Base-by-base conservation (phyloP, 2,888 invertebrate genomes). In the Hydroisotoma schaefferi region DNA sequence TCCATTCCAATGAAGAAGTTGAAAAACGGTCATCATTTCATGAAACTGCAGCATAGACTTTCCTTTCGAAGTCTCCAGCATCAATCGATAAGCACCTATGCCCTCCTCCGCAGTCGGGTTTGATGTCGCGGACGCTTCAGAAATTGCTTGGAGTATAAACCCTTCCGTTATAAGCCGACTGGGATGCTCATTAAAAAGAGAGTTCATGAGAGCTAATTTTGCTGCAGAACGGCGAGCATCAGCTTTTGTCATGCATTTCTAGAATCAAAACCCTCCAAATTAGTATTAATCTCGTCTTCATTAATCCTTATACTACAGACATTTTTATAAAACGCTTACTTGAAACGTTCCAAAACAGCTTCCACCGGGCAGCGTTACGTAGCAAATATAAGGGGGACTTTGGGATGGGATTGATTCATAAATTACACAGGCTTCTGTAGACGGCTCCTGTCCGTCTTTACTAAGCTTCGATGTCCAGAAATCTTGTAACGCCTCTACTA, bases 381-480 rank as follows among this genome's bases (percentile, higher is more conserved):
- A 94, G 79, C 94, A 94, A 55, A 94, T 90, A 77, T 94, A 94
- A 38, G 94, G 94, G 69, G 92, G 91, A 75, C 87, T 87, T 29
- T 68, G 88, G 33, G 92, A 87, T 28, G 93, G 93, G 70, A 94
- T 91, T 2, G 93, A 93, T 81, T 94, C 94, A 78, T 94, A 94
- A 76, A 93, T 92, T 73, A 94, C 93, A 46, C 61, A 61, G 15
- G 65, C 65, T 91, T 93, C 74, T 90, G 47, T 22, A 6, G 47
- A 47, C 18, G 47, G 23, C 20, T 23, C 47, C 26, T 47, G 47
- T 23, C 47, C 47, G 25, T 47, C 47, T 26, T 47, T 27, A 12
- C 90, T 85, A 72, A 90, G 89, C 79, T 94, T 94, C 90, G 93
- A 91, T 81, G 94, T 93, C 94, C 94, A 94, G 79, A 94, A 94